phyloP scores from a whole-genome alignment of 2,113 vertebrate genomes.

The Phrynocephalus versicolor region DNA sequence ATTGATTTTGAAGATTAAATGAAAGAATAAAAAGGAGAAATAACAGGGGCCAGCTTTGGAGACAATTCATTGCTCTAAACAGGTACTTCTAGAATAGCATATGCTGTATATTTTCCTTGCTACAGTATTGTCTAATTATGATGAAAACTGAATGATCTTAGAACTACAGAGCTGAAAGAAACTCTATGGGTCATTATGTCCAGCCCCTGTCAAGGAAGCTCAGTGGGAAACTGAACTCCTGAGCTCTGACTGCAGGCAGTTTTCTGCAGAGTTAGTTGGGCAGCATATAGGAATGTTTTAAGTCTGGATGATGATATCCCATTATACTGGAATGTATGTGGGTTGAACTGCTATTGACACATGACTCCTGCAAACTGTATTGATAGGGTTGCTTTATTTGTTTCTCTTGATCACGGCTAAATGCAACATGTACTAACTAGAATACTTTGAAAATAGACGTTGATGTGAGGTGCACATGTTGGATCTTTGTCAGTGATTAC shows the following conservation, averaged over 20 bases:
- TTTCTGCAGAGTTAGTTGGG: background rate
- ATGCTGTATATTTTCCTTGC: background rate
- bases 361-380: background rate
- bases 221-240: no score
- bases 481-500: background rate
- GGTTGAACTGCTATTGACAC: background rate
- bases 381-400: background rate
- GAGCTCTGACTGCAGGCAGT: no score
- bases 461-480: background rate
- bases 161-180: no score
- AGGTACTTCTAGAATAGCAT: background rate
- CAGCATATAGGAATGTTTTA: background rate
- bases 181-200: no score
- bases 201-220: no score
- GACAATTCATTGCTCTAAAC: background rate
- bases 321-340: background rate
- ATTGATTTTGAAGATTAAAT: background rate
- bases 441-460: background rate
- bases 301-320: background rate
- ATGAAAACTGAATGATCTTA: background rate
- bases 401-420: background rate
- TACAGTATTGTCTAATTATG: background rate
- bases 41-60: background rate
- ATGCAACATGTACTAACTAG: background rate
- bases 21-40: background rate